These are phyloP conservation scores for Tipula confusa DNA, from an alignment of 2,888 invertebrate species.

Conservation along the genomic window DNA sequence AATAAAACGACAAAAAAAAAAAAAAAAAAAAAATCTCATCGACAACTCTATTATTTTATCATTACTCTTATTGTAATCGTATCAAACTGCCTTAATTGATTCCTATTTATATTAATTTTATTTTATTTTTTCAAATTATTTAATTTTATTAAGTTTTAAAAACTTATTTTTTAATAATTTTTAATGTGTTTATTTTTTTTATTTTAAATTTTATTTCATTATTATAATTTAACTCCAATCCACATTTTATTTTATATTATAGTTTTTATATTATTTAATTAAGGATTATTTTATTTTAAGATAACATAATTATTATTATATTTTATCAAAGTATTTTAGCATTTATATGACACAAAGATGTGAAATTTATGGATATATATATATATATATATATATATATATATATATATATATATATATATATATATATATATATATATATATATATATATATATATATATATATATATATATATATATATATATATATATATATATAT, in stretches of 20 bases:
- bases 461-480: no score
- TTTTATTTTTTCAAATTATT: background rate
- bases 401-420: no score
- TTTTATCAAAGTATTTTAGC: background rate
- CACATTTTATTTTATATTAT: background rate
- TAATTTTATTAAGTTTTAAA: background rate
- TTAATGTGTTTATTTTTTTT: background rate
- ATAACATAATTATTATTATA: background rate
- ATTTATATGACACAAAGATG: background rate
- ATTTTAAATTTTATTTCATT: background rate
- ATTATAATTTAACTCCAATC: background rate
- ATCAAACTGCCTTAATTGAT: conserved; percentile 6
- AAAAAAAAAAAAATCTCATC: background rate
- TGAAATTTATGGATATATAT: no score
- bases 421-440: no score
- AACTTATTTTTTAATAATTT: background rate
- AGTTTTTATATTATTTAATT: background rate
- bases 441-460: no score
- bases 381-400: no score
- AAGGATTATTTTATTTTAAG: background rate
- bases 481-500: no score
- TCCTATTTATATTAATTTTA: background rate
- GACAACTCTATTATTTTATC: background rate
- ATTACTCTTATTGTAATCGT: background rate
- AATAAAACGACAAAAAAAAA: no score